These are phyloP conservation scores for Dunckerocampus dactyliophorus DNA, from an alignment of 2,113 vertebrate genomes.

Conservation along the genomic window DNA sequence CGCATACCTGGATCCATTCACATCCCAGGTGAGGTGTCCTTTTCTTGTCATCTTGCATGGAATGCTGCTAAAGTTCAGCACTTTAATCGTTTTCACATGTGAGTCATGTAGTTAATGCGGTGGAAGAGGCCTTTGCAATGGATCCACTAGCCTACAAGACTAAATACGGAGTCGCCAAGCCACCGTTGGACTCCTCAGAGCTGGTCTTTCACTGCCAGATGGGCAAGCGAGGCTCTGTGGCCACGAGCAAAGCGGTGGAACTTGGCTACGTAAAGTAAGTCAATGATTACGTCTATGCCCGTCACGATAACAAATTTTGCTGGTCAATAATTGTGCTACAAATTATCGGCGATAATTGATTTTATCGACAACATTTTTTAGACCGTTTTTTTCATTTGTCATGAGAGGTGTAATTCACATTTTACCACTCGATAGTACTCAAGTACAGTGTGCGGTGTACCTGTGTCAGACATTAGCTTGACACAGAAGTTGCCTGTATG, in stretches of 20 bases:
- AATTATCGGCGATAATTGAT: too few species aligned
- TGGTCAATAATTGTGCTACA: too few species aligned
- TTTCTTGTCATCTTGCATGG: not conserved
- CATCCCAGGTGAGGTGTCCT: conserved; percentile 64
- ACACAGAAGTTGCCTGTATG: too few species aligned
- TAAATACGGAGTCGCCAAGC: conserved; percentile 70
- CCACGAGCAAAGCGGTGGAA: conserved; percentile 61
- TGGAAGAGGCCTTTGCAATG: conserved; percentile 70
- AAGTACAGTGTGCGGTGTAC: too few species aligned
- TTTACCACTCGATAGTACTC: too few species aligned
- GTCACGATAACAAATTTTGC: too few species aligned
- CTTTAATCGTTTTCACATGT: not conserved
- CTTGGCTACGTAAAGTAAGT: conserved; percentile 73
- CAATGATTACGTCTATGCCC: not conserved
- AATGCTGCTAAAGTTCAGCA: not conserved
- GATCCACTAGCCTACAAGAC: conserved; percentile 67
- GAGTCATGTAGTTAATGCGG: conserved; percentile 61
- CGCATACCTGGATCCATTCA: conserved; percentile 66
- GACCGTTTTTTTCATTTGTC: too few species aligned
- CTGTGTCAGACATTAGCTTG: too few species aligned
- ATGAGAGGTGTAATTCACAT: too few species aligned
- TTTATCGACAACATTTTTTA: too few species aligned
- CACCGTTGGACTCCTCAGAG: conserved; percentile 61
- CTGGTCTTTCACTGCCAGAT: conserved; percentile 79
- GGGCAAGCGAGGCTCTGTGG: conserved; percentile 67